Conservation (phyloP, 2,888 invertebrate genomes). For the Apantesis nais region DNA sequence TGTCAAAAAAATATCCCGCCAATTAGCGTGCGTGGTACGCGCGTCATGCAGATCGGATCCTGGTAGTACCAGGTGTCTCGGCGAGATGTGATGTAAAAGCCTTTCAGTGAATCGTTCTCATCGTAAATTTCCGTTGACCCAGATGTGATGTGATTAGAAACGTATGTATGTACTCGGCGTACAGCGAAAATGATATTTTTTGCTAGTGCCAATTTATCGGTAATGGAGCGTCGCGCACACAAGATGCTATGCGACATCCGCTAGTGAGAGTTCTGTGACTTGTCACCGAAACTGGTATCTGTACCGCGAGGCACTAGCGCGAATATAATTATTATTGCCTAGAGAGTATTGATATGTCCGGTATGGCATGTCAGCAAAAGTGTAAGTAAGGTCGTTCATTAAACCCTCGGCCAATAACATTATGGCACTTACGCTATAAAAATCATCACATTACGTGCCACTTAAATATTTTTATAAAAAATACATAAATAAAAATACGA, state of each 20-base stretch:
- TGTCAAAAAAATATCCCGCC: slow-evolving; percentile 64
- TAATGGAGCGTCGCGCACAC: slow-evolving; percentile 74
- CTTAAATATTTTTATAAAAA: background rate
- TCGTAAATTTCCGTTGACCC: slow-evolving; percentile 83
- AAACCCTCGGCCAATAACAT: slow-evolving; percentile 62
- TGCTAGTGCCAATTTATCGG: slow-evolving; percentile 78
- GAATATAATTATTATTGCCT: slow-evolving; percentile 74
- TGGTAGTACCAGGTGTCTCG: slow-evolving; percentile 76
- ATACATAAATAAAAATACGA: no score
- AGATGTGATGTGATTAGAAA: slow-evolving; percentile 84
- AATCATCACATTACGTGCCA: slow-evolving; percentile 6
- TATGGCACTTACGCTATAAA: slow-evolving; percentile 39
- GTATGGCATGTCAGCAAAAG: slow-evolving; percentile 68
- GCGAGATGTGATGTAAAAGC: slow-evolving; percentile 79
- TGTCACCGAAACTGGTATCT: slow-evolving; percentile 82
- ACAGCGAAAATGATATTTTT: slow-evolving; percentile 80
- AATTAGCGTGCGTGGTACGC: slow-evolving; percentile 64
- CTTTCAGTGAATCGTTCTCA: slow-evolving; percentile 77
- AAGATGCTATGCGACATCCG: slow-evolving; percentile 78
- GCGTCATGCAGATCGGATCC: slow-evolving; percentile 72
- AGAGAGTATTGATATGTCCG: slow-evolving; percentile 76
- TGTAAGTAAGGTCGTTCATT: slow-evolving; percentile 74
- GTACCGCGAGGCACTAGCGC: slow-evolving; percentile 63
- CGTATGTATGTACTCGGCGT: slow-evolving; percentile 66
- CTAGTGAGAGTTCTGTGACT: slow-evolving; percentile 83